These are phyloP conservation scores for Anthophora plumipes DNA, from an alignment of 2,888 invertebrate species.

Conservation along the genomic window DNA sequence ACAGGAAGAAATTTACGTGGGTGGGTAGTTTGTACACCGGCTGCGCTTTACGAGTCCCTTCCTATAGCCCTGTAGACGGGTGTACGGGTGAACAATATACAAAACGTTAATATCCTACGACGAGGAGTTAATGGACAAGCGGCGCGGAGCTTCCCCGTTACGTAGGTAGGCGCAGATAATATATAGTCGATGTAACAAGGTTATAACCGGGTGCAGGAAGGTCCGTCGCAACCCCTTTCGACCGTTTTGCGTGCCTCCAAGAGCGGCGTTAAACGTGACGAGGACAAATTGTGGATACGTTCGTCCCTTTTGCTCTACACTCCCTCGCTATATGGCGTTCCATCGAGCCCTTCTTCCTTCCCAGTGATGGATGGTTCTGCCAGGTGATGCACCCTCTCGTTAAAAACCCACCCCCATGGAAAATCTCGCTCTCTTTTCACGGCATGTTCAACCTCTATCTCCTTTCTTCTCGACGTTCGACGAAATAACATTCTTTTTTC, in stretches of 20 bases:
- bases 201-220: slow-evolving; percentile 59
- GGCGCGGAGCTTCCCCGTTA: slow-evolving; percentile 44
- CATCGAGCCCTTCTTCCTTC: slow-evolving; percentile 62
- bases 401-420: slow-evolving; percentile 60
- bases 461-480: background rate
- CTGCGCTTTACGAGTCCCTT: slow-evolving; percentile 74
- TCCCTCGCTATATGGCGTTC: slow-evolving; percentile 62
- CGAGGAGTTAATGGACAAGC: slow-evolving; percentile 78
- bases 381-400: slow-evolving; percentile 79
- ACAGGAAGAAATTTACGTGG: slow-evolving; percentile 26
- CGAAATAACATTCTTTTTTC: background rate
- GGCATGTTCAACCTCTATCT: background rate
- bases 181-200: slow-evolving; percentile 72
- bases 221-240: slow-evolving; percentile 67
- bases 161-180: slow-evolving; percentile 65
- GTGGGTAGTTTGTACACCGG: slow-evolving; percentile 59
- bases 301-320: slow-evolving; percentile 57
- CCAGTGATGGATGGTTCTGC: slow-evolving; percentile 78
- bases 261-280: slow-evolving; percentile 73
- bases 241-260: slow-evolving; percentile 55
- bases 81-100: slow-evolving; percentile 58
- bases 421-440: slow-evolving; percentile 10
- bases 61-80: slow-evolving; percentile 34
- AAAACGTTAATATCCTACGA: slow-evolving; percentile 77
- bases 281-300: slow-evolving; percentile 76